Conservation (phyloP, 2,888 invertebrate genomes). For the Bombylius major region DNA sequence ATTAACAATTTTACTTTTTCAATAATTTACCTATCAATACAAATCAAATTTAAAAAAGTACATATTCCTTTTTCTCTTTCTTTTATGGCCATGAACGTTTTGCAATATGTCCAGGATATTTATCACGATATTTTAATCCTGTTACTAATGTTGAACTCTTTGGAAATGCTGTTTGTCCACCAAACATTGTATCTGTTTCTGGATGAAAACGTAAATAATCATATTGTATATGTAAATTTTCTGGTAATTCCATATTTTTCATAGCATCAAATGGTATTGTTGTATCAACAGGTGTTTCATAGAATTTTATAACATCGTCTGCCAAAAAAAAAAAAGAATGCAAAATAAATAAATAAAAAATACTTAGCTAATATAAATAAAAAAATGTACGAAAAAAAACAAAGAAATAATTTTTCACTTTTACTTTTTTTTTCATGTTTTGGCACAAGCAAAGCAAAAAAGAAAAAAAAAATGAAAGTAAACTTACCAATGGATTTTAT, state of each 20-base stretch:
- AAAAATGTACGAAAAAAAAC: neutral
- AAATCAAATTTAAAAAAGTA: no score
- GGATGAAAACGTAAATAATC: constrained; percentile 77
- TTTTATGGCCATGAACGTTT: constrained; percentile 42
- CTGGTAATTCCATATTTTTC: constrained; percentile 60
- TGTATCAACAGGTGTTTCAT: constrained; percentile 55
- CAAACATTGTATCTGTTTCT: constrained; percentile 56
- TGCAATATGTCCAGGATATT: constrained; percentile 60
- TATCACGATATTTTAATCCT: constrained; percentile 67
- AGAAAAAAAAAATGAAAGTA: no score
- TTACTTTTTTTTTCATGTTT: no score
- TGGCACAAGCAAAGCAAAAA: no score
- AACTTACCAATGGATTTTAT: constrained; percentile 57
- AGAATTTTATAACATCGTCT: constrained; percentile 61
- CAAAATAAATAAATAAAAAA: neutral
- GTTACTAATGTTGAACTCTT: constrained; percentile 72
- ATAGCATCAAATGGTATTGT: constrained; percentile 62
- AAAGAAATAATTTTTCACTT: no score
- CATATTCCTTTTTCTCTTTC: no score
- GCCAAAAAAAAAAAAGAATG: constrained; percentile 19
- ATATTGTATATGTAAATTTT: constrained; percentile 72
- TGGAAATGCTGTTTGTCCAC: constrained; percentile 73
- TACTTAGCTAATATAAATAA: neutral
- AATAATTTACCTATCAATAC: no score
- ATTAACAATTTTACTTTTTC: no score